These are phyloP conservation scores for Menidia menidia DNA, from an alignment of 2,797 vertebrate species.

Conservation along the genomic window DNA sequence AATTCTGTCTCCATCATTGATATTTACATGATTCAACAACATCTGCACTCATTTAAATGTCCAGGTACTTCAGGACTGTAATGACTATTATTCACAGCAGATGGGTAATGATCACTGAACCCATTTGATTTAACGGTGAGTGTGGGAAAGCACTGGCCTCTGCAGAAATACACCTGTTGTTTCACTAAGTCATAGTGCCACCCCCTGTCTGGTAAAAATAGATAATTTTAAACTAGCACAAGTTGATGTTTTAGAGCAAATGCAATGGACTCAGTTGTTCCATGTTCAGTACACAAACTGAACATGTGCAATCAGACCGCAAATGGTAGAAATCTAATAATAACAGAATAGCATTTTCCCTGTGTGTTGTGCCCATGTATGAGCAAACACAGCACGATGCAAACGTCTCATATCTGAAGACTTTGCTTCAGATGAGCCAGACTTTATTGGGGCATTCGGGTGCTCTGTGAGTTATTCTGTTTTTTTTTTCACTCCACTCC, in stretches of 20 bases:
- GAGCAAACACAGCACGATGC: too few relatives aligned
- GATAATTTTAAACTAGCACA: conserved; percentile 23
- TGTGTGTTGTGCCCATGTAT: not conserved
- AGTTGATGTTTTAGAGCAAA: not conserved
- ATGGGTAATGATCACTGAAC: conserved; percentile 43
- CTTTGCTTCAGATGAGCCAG: too few relatives aligned
- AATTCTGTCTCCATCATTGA: conserved; percentile 40
- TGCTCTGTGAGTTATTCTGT: too few relatives aligned
- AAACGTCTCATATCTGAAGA: too few relatives aligned
- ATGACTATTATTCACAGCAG: conserved; percentile 43
- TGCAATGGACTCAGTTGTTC: conserved; percentile 7
- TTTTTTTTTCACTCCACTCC: too few relatives aligned
- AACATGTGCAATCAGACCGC: not conserved
- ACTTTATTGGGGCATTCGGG: too few relatives aligned
- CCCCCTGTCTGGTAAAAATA: conserved; percentile 43
- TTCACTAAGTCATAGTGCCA: conserved; percentile 35
- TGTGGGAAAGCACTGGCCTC: conserved; percentile 50
- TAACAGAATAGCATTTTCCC: not conserved
- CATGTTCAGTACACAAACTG: not conserved
- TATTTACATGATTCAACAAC: conserved; percentile 40
- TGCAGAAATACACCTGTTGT: conserved; percentile 58
- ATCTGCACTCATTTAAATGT: conserved; percentile 54
- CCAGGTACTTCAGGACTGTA: conserved; percentile 56
- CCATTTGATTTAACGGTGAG: conserved; percentile 24
- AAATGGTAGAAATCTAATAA: not conserved